Evolutionary conservation across 2,888 invertebrate species (phyloP), one percentile per base, ranked within the genome.

Genomic region (Tanypteryx hageni): DNA sequence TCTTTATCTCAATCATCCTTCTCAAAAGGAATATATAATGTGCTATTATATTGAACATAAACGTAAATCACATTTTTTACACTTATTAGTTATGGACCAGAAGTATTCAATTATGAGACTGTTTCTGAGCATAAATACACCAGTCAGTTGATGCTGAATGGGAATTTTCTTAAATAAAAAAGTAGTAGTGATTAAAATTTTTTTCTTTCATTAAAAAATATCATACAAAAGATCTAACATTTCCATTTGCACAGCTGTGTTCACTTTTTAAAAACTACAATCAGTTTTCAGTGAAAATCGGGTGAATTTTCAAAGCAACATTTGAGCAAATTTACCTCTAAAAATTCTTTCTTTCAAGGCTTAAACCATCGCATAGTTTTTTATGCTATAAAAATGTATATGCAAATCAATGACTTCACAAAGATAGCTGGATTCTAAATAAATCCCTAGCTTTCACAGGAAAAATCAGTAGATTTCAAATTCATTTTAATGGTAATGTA

Each of bases 151-250:
- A 44, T 44, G 5, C 44, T 44, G 44, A 44, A 44, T 44, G 18
- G 14, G 83, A 44, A 44, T 0, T 56, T 10, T 18, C 9, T 57
- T 18, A 18, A 44, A 44, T 83, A 57, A 89, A 89, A 64, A 59
- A 22, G 61, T 31, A 61, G n/a, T 59, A 44, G 61, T 64, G 44
- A 31, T 68, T 89, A 68, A 89, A 89, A 89, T n/a, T 89, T 64
- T n/a, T 83, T 83, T 89, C 89, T 89, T 89, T 89, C 58, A 44
- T 61, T 89, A 89, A n/a, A 89, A 89, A 89, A 89, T 89, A 89
- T 89, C n/a, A 86, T 89, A 89, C 89, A 89, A 89, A 89, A 89
- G 89, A 89, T 89, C 61, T 64, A 89, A 64, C 68, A n/a, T 44
- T 89, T 61, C 64, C 61, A 31, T 89, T 89, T 44, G 44, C 18